These are phyloP conservation scores for Aplysia californica DNA, from an alignment of 1,140 invertebrate species.

Conservation along the genomic window DNA sequence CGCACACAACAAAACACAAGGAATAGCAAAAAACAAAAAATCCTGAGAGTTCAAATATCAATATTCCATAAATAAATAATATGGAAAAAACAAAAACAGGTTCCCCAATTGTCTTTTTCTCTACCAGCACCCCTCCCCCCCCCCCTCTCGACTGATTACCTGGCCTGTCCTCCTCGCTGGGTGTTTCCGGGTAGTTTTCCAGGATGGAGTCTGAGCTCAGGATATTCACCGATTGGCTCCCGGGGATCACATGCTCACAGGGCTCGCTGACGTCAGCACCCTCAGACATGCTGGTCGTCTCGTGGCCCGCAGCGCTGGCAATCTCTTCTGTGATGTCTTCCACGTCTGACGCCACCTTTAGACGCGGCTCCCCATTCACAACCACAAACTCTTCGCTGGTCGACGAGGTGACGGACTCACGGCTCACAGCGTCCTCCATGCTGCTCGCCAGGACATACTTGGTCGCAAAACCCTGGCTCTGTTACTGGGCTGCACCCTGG, in stretches of 20 bases:
- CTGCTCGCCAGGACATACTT: slow-evolving; percentile 22
- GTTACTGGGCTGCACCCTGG: too few species aligned
- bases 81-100: too few species aligned
- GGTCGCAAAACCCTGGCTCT: background rate
- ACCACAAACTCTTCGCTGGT: slow-evolving; percentile 89
- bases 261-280: slow-evolving; percentile 29
- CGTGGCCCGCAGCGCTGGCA: slow-evolving; percentile 74
- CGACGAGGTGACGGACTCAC: slow-evolving; percentile 82
- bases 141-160: too few species aligned
- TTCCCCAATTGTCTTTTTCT: too few species aligned
- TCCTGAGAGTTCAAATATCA: too few species aligned
- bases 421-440: slow-evolving; percentile 83
- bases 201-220: slow-evolving; percentile 35
- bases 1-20: too few species aligned
- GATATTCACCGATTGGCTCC: slow-evolving; percentile 53
- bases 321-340: slow-evolving; percentile 81
- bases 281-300: slow-evolving; percentile 70
- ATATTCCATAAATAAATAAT: too few species aligned
- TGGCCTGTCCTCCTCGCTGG: slow-evolving; percentile 12
- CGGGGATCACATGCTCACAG: slow-evolving; percentile 52
- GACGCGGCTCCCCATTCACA: slow-evolving; percentile 75
- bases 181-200: slow-evolving; percentile 25
- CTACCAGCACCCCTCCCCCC: too few species aligned
- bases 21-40: too few species aligned
- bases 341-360: slow-evolving; percentile 83